phyloP scores from a whole-genome alignment of 2,888 invertebrate genomes.

The Epirrita christyi region DNA sequence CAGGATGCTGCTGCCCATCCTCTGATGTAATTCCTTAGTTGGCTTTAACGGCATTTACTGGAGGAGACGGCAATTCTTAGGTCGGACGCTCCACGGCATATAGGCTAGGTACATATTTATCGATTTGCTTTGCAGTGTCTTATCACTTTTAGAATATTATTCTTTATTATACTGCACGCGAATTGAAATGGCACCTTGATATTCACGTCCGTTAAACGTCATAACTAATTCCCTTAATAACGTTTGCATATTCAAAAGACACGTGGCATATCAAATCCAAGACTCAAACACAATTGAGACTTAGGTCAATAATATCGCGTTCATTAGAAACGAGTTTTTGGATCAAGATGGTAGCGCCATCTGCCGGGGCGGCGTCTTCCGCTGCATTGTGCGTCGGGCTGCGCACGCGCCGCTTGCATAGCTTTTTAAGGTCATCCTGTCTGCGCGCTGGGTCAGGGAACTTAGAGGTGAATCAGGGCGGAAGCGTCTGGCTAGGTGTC shows the following conservation, averaged over 20 bases:
- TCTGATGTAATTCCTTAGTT: no score
- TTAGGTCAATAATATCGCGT: slow-evolving; percentile 67
- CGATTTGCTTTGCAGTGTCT: background rate
- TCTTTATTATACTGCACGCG: background rate
- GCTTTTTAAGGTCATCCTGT: slow-evolving; percentile 37
- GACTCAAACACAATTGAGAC: slow-evolving; percentile 47
- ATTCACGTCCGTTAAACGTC: slow-evolving; percentile 20
- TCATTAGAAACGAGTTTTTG: slow-evolving; percentile 57
- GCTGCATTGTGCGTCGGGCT: slow-evolving; percentile 72
- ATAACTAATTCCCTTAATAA: slow-evolving; percentile 23
- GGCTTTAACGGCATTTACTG: no score
- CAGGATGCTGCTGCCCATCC: no score
- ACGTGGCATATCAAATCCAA: slow-evolving; percentile 51
- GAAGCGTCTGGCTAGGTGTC: slow-evolving; percentile 33
- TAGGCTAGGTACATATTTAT: background rate
- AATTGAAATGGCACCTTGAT: slow-evolving; percentile 3
- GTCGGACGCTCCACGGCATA: no score
- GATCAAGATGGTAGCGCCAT: slow-evolving; percentile 65
- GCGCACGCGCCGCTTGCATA: slow-evolving; percentile 74
- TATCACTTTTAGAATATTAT: background rate
- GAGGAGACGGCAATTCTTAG: no score
- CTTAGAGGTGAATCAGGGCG: slow-evolving; percentile 24
- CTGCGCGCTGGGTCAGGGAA: slow-evolving; percentile 33
- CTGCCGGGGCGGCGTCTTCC: slow-evolving; percentile 81
- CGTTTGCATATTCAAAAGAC: slow-evolving; percentile 45